phyloP scores from a whole-genome alignment of 35 echinoderm and acorn worm genomes.

The Heliocidaris tuberculata region DNA sequence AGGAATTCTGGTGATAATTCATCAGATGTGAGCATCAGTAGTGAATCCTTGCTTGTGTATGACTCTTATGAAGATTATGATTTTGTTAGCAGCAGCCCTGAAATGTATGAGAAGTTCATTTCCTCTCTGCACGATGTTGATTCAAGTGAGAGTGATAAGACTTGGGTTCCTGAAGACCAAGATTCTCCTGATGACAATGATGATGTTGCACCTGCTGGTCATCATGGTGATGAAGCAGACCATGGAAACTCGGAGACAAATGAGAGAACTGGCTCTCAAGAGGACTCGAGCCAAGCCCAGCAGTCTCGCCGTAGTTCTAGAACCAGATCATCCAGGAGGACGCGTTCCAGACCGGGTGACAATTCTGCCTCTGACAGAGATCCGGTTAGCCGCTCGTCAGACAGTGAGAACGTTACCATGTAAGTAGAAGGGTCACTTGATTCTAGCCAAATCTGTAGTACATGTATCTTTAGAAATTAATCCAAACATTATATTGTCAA shows the following conservation, averaged over 20 bases:
- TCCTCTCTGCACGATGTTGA: background rate
- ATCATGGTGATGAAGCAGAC: background rate
- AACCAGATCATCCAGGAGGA: background rate
- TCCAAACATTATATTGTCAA: background rate
- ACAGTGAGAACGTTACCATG: background rate
- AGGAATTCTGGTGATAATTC: slow-evolving; percentile 3
- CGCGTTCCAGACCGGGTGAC: background rate
- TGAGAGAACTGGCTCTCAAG: background rate
- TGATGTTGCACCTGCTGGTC: no score
- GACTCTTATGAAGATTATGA: background rate
- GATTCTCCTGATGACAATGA: background rate
- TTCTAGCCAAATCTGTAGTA: background rate
- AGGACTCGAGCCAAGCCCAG: background rate
- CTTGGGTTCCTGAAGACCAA: background rate
- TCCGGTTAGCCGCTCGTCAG: background rate
- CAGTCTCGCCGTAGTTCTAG: background rate
- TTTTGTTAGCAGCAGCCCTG: slow-evolving; percentile 8
- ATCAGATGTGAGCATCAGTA: slow-evolving; percentile 30
- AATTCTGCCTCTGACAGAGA: background rate
- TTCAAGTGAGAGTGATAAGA: slow-evolving; percentile 41
- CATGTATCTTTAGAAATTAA: background rate
- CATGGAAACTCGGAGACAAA: background rate
- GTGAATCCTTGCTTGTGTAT: background rate
- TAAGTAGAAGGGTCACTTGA: background rate
- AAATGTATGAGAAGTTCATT: slow-evolving; percentile 18